Percentiles rank a stretch among this genome's conserved stretches.
phyloP scores from a whole-genome alignment of 2,113 vertebrate species.

The Psilopsiagon aurifrons region DNA sequence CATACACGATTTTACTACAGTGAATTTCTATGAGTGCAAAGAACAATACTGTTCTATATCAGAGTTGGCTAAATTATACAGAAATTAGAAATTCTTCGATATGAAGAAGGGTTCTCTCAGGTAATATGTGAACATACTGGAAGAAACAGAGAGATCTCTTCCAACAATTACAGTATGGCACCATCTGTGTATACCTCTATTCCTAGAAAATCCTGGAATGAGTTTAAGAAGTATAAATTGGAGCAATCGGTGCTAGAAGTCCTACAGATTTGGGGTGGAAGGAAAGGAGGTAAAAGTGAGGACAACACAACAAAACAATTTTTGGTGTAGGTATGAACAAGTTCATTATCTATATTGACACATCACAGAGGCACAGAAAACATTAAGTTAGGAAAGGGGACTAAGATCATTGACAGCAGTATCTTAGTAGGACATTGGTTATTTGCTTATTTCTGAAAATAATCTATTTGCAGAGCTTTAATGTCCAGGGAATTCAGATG shows the following conservation, averaged over 20 bases:
- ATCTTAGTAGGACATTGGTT: neutral
- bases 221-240: neutral
- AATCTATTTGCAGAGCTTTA: neutral
- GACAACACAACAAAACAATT: neutral
- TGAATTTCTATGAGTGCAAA: neutral
- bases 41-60: neutral
- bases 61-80: neutral
- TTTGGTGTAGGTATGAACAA: rapidly evolving
- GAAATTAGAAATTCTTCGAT: neutral
- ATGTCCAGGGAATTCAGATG: neutral
- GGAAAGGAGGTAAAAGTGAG: neutral
- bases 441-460: neutral
- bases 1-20: neutral
- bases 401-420: neutral
- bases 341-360: neutral
- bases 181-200: neutral
- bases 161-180: neutral
- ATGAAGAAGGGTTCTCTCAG: neutral
- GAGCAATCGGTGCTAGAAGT: neutral
- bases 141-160: neutral
- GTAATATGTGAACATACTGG: rapidly evolving
- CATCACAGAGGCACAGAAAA: neutral
- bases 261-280: neutral
- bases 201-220: neutral
- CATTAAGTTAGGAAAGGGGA: neutral